Percentiles rank a stretch among this genome's conserved stretches.
Conservation (phyloP, 2,797 vertebrate genomes). For the Columba guinea region DNA sequence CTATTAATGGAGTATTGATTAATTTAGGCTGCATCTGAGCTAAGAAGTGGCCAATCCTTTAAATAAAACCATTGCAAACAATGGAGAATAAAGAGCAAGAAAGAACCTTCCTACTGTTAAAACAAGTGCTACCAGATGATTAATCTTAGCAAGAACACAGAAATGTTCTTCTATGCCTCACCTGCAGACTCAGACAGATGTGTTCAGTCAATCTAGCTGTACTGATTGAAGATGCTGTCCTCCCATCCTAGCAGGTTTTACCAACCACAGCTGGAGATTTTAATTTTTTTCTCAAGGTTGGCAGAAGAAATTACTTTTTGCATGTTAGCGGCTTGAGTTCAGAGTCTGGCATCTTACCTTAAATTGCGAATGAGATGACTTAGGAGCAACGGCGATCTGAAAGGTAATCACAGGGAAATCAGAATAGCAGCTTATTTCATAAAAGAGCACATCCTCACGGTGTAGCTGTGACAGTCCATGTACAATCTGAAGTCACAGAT, state of each 20-base stretch:
- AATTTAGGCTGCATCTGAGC: not conserved
- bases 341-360: not conserved
- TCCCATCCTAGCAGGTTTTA: rapidly evolving
- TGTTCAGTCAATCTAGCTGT: not conserved
- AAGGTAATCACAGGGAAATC: not conserved
- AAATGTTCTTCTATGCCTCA: not conserved
- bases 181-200: not conserved
- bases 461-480: not conserved
- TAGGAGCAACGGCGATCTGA: not conserved
- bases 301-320: not conserved
- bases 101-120: not conserved
- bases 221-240: not conserved
- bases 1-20: not conserved
- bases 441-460: not conserved
- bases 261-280: not conserved
- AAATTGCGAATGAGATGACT: not conserved
- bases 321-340: not conserved
- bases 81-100: not conserved
- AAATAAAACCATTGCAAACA: not conserved
- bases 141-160: not conserved
- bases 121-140: not conserved
- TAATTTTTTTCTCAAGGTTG: not conserved
- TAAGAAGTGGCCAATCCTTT: not conserved
- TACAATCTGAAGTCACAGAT: not conserved
- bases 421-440: not conserved